Percentiles rank a stretch among this genome's conserved stretches.
phyloP scores from a whole-genome alignment of 2,797 vertebrate species.

The Pampus argenteus region DNA sequence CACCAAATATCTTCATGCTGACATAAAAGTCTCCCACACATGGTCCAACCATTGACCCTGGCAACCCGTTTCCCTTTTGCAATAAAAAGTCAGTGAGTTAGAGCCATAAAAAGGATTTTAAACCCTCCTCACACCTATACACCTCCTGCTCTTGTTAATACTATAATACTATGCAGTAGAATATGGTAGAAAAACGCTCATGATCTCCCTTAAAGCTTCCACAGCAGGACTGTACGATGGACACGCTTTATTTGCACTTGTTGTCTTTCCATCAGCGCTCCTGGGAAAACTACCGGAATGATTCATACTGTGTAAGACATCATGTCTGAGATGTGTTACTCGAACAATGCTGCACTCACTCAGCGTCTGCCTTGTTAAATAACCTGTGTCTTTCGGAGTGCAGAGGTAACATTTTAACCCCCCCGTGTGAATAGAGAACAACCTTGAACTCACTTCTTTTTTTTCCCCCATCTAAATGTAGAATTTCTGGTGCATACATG shows the following conservation, averaged over 20 bases:
- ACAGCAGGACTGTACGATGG: not conserved
- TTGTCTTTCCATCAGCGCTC: not conserved
- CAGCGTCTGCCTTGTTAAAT: conserved; percentile 13
- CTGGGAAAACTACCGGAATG: not conserved
- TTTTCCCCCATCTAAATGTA: conserved; percentile 21
- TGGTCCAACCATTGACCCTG: not conserved
- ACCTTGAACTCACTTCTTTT: conserved; percentile 31
- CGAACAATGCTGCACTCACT: conserved; percentile 10
- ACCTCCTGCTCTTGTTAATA: not conserved
- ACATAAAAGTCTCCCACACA: conserved; percentile 17
- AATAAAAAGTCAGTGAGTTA: not conserved
- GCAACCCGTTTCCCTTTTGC: conserved; percentile 13
- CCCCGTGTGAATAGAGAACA: conserved; percentile 7
- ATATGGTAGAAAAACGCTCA: not conserved
- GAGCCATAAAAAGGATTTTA: not conserved
- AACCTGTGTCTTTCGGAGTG: conserved; percentile 27
- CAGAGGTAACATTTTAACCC: conserved; percentile 9
- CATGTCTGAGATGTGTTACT: conserved; percentile 9
- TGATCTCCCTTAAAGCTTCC: not conserved
- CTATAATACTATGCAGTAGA: not conserved
- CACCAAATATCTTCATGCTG: conserved; percentile 8
- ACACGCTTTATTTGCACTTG: not conserved
- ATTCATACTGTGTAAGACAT: conserved; percentile 8
- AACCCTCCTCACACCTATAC: conserved; percentile 10
- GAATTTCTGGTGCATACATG: conserved; percentile 25